Conservation (phyloP, 1,140 invertebrate species). For the Drosophila repleta region DNA sequence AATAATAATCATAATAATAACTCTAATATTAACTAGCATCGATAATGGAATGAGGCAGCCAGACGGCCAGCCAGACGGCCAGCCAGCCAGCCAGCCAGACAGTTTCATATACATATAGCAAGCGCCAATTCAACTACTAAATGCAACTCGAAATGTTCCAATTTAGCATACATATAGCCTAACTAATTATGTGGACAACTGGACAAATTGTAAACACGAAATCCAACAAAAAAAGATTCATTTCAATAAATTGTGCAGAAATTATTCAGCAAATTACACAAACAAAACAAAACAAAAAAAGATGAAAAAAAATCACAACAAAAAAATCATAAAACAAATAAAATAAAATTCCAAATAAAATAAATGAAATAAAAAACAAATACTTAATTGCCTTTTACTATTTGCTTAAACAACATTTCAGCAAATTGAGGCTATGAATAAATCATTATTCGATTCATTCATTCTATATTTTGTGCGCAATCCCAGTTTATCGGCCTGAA, state of each 20-base stretch:
- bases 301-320: conserved; percentile 31
- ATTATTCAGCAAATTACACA: conserved; percentile 46
- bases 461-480: background rate
- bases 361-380: conserved; percentile 30
- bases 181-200: conserved; percentile 71
- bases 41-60: conserved; percentile 71
- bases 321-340: conserved; percentile 23
- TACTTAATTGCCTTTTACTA: conserved; percentile 18
- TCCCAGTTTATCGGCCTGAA: background rate
- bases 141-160: conserved; percentile 79
- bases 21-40: conserved; percentile 61
- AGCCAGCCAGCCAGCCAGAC: conserved; percentile 42
- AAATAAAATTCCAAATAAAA: conserved; percentile 9
- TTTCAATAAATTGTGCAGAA: conserved; percentile 69
- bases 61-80: conserved; percentile 37
- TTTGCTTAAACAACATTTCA: conserved; percentile 32
- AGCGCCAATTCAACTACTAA: conserved; percentile 66
- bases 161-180: conserved; percentile 70
- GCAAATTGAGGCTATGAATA: conserved; percentile 33
- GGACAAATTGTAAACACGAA: conserved; percentile 34
- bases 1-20: conserved; percentile 62
- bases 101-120: conserved; percentile 40
- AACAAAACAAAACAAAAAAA: conserved; percentile 25
- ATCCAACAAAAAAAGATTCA: conserved; percentile 33
- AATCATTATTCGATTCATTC: conserved; percentile 29